Base-by-base conservation (phyloP, 2,888 invertebrate genomes). In the Phyllotreta striolata region DNA sequence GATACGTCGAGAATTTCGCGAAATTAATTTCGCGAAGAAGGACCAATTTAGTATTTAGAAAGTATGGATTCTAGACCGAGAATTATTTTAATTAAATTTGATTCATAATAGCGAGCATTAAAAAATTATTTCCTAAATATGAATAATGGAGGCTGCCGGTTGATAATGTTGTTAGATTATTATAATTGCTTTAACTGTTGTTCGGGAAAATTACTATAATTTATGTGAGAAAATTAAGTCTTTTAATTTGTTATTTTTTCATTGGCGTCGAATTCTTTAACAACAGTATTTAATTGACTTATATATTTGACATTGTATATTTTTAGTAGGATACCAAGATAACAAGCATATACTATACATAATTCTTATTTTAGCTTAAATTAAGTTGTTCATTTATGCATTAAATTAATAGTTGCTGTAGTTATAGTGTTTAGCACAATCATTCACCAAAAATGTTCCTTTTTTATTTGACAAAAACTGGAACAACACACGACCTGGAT, bases 311-410 rank as follows among this genome's bases (percentile, higher is more conserved):
- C 24, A 24, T 24, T 24, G 52, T 8, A 52, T 14, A 38, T 52
- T 52, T 52, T 39, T 47, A 47, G n/a, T 34, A 57, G 56, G 35
- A 56, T 46, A 46, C 39, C 38, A 56, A 56, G 14, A n/a, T 4
- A 24, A 24, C 4, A 24, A 47, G 47, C 10, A 57, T 38, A 9
- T 6, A n/a, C n/a, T n/a, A n/a, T n/a, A n/a, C 46, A 39, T 57
- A 57, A 46, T 55, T 41, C 14, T 35, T 12, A 37, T 47, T 39
- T 39, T 55, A 61, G 39, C 40, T 44, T 61, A 39, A 40, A 44
- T 43, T 37, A 13, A 51, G 39, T 40, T 49, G 51, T 60, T 60
- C 52, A 60, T 52, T 60, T 60, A 60, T 52, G 44, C 60, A 52
- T 52, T 38, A 52, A 52, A 52, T 52, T 7, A 38, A 39, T 52